Evolutionary conservation across 35 echinoderm and acorn worm species (phyloP), one percentile per base, ranked within the genome.

Genomic region (Acanthaster planci): DNA sequence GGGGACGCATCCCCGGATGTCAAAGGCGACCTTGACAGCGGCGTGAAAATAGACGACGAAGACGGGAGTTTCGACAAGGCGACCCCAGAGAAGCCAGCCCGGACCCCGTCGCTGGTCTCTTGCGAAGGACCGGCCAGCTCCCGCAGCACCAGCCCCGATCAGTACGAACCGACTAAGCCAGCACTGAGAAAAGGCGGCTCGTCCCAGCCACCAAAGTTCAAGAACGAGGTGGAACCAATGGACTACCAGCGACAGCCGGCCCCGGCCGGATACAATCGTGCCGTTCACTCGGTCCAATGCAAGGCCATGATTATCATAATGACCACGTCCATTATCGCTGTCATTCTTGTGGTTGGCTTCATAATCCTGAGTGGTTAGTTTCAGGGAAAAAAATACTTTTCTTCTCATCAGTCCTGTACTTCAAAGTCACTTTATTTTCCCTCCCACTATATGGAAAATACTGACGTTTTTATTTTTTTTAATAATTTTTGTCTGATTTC

Each of bases 221-320:
- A 72, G 64, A 72, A 72, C 26, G 64, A 72, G 1, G 64, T 72
- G 64, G 64, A 72, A 9, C 64, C 64, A 2, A 34, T 34, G 30
- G 64, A 72, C 21, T 72, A 72, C 64, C 26, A 31, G 5, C 64
- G 64, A 29, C 64, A 19, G 7, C 21, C 34, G 1, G 19, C 64
- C 14, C 26, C 26, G 22, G 64, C 23, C n/a, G 42, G 42, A 12
- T 34, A 72, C 15, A 72, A 72, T 9, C 26, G 64, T 14, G 64
- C 64, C 5, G 34, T 72, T 10, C 34, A 26, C 0, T 72, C 64
- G 29, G 64, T 72, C 2, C 64, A 72, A 7, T 72, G 64, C 30
- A 72, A 72, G 64, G 64, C 64, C 2, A 72, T 72, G 64, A 2
- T 72, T 19, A 30, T 72, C 23, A 72, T 72, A 19, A 72, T 72